These are phyloP conservation scores for Peromyscus maniculatus DNA, from an alignment of 2,113 vertebrate genomes.

Conservation along the genomic window DNA sequence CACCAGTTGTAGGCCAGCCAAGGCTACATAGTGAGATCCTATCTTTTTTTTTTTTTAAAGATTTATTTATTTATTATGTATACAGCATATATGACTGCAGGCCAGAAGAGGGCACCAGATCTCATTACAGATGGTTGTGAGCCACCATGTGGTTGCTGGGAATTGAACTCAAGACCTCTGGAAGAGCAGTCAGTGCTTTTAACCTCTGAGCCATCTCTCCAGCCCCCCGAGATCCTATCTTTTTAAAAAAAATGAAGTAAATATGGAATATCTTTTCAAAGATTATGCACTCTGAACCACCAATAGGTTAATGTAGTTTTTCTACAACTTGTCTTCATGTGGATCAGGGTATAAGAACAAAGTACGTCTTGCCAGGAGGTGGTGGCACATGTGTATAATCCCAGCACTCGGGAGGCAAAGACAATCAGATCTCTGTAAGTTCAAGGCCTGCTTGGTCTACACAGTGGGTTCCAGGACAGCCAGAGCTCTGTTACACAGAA, in stretches of 20 bases:
- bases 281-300: background rate
- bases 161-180: no score
- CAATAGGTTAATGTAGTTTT: background rate
- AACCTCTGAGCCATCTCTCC: no score
- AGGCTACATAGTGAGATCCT: background rate
- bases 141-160: no score
- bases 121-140: no score
- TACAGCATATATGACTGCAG: no score
- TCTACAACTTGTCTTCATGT: background rate
- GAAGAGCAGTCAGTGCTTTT: no score
- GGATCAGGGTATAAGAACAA: background rate
- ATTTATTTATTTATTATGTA: no score
- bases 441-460: background rate
- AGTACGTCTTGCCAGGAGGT: background rate
- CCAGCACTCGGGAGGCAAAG: background rate
- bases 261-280: background rate
- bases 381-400: background rate
- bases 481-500: background rate
- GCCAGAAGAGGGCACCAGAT: no score
- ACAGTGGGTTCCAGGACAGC: background rate
- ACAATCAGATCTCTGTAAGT: background rate
- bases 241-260: background rate
- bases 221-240: no score
- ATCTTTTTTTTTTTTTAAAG: background rate
- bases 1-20: background rate